These are phyloP conservation scores for Callospermophilus lateralis DNA, from an alignment of 2,113 vertebrate genomes.

Conservation along the genomic window DNA sequence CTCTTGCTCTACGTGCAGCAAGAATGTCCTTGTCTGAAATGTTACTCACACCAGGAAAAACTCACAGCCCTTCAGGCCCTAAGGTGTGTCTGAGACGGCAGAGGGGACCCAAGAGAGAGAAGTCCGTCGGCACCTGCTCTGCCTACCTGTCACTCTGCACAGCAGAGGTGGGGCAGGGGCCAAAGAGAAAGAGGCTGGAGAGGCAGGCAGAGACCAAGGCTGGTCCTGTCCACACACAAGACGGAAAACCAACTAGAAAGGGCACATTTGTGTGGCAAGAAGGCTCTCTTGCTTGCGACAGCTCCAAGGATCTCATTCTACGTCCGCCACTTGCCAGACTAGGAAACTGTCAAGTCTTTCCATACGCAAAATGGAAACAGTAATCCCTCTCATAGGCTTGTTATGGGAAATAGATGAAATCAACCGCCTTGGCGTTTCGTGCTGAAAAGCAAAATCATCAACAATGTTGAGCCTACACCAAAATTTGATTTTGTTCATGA, in stretches of 20 bases:
- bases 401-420: neutral
- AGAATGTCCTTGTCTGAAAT: neutral
- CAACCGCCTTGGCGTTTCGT: neutral
- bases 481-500: constrained; percentile 24
- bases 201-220: neutral
- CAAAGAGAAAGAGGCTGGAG: neutral
- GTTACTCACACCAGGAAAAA: constrained; percentile 65
- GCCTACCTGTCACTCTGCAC: neutral
- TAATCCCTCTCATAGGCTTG: neutral
- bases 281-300: neutral
- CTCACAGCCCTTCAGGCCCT: neutral
- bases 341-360: neutral
- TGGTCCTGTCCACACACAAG: neutral
- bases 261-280: rapidly evolving
- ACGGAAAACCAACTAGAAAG: neutral
- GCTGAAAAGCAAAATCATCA: neutral
- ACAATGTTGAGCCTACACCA: neutral
- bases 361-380: neutral
- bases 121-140: neutral
- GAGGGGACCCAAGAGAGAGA: neutral
- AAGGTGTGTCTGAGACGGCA: too few species aligned
- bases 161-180: neutral
- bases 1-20: neutral
- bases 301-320: neutral
- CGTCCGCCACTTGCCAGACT: neutral